A percentile compares a stretch with the other conserved stretches of the same genome.
phyloP scores from a whole-genome alignment of 2,797 vertebrate genomes.

The Zonotrichia albicollis region DNA sequence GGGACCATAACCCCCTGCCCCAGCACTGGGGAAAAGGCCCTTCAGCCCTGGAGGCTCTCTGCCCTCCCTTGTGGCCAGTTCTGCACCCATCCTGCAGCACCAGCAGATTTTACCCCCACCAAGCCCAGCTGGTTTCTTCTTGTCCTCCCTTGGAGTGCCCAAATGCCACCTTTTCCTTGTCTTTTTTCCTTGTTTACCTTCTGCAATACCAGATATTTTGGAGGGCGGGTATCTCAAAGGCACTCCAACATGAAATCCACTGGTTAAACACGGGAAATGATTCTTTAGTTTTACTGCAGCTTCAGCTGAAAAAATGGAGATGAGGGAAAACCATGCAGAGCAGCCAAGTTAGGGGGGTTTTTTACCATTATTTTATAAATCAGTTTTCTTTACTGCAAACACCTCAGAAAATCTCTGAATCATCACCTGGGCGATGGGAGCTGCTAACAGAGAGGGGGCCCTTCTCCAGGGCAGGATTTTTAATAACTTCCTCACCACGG shows the following conservation, averaged over 20 bases:
- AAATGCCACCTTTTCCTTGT: background rate
- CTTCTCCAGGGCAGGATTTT: constrained; percentile 32
- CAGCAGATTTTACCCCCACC: background rate
- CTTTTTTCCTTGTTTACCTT: background rate
- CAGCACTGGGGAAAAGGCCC: background rate
- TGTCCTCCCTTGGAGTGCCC: background rate
- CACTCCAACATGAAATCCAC: rapidly evolving
- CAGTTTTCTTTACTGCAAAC: background rate
- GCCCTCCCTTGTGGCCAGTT: rapidly evolving
- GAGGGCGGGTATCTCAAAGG: background rate
- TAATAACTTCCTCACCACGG: constrained; percentile 24
- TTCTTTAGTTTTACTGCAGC: background rate
- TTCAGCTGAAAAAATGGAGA: background rate
- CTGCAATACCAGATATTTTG: rapidly evolving
- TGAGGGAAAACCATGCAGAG: background rate
- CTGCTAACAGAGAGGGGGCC: background rate
- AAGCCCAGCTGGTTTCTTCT: background rate
- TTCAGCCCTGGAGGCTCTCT: background rate
- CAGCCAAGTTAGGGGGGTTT: background rate
- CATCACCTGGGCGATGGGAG: background rate
- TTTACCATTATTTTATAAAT: background rate
- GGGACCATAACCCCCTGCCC: rapidly evolving
- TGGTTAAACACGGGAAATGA: rapidly evolving
- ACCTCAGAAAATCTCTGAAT: background rate
- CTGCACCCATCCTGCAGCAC: background rate